Evolutionary conservation across 1,140 invertebrate genomes (phyloP), one percentile per base, ranked within the genome.

Genomic region (Ips typographus): DNA sequence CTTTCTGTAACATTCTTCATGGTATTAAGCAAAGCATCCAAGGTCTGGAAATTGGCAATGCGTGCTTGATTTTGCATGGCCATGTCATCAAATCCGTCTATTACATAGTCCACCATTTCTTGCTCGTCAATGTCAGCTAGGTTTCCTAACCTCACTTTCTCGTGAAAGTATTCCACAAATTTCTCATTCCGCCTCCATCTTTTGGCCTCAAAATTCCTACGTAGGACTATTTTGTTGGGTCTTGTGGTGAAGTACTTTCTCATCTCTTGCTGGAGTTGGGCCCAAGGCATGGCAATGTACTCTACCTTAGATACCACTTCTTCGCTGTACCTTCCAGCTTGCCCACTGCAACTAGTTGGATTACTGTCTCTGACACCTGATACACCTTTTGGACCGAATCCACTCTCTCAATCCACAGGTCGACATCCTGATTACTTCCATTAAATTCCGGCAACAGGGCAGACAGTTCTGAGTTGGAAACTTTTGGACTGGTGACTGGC

Each of bases 111-210:
- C 2, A 78, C 67, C 40, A 76, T 49, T 5, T 77, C 77, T 1
- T 64, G 51, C 42, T 73, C 71, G 1, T 65, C 47, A 1, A 78
- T 63, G n/a, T 65, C 65, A 5, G 75, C 63, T 47, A 69, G 43
- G 42, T 78, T 77, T 6, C 66, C 76, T 4, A 77, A 53, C 1
- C 75, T 71, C 6, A 77, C 56, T 49, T 79, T 78, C 1, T 74
- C 76, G 37, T 75, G 74, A 40, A 60, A 76, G 53, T 79, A 77
- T 5, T 71, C 64, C 1, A 64, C n/a, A 59, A 77, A 78, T 8
- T 51, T 47, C 41, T 78, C 74, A 22, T 22, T 22, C 8, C 36
- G 51, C 5, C 42, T 43, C 77, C 77, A 79, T n/a, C n/a, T 52
- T 43, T 75, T 47, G 1, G 36, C 3, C 51, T 79, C 78, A 41